phyloP scores from a whole-genome alignment of 2,797 vertebrate genomes.

The Crax fasciolata region DNA sequence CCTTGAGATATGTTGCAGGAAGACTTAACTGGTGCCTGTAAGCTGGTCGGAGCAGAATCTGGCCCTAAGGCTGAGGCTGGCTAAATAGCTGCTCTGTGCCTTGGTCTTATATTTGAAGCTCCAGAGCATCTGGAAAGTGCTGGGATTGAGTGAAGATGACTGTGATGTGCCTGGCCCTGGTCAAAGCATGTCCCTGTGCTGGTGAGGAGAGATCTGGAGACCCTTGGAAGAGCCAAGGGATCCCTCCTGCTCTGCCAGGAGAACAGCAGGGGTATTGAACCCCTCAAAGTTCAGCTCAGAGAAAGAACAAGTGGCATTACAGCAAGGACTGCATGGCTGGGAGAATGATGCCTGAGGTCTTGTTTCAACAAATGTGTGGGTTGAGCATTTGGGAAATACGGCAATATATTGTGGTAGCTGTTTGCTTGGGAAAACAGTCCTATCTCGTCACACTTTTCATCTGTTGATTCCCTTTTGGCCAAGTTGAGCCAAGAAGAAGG shows the following conservation, averaged over 20 bases:
- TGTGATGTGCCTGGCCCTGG: background rate
- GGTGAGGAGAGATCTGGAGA: background rate
- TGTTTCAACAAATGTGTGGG: background rate
- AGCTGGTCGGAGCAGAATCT: background rate
- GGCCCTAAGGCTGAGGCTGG: background rate
- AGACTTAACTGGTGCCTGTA: background rate
- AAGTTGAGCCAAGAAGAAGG: background rate
- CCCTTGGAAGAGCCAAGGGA: background rate
- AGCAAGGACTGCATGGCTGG: background rate
- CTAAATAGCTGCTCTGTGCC: background rate
- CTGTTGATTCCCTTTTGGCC: background rate
- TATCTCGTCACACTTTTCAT: background rate
- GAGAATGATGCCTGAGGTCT: background rate
- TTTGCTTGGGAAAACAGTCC: background rate
- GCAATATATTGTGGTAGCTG: fast-evolving
- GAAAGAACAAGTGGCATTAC: background rate
- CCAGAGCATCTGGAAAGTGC: background rate
- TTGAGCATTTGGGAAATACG: background rate
- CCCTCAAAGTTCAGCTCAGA: background rate
- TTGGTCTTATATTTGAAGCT: background rate
- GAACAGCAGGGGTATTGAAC: background rate
- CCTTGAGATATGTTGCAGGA: fast-evolving
- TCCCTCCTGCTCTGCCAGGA: background rate
- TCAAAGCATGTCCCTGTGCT: fast-evolving
- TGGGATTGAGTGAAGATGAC: background rate